Conservation (phyloP, 2,888 invertebrate genomes). For the Chloroclysta siterata region DNA sequence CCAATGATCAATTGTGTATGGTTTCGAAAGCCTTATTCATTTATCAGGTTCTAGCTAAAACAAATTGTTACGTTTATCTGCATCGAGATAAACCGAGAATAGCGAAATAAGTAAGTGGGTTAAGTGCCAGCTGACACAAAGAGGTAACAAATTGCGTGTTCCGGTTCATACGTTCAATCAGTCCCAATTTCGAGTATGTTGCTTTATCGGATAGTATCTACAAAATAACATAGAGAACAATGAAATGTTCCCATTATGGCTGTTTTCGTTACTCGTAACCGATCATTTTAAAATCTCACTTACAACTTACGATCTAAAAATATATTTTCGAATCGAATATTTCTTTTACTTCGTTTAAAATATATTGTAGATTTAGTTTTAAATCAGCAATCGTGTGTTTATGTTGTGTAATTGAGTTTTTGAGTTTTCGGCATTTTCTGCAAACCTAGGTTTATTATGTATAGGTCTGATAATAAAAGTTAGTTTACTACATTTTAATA, state of each 20-base stretch:
- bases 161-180: slow-evolving; percentile 51
- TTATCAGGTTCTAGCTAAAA: not conserved
- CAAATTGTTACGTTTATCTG: not conserved
- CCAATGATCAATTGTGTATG: slow-evolving; percentile 2
- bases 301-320: slow-evolving; percentile 52
- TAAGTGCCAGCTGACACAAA: slow-evolving; percentile 17
- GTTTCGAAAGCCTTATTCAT: slow-evolving; percentile 5
- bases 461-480: too few species aligned
- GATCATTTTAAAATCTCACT: slow-evolving; percentile 55
- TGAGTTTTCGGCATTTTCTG: too few species aligned
- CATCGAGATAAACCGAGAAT: slow-evolving; percentile 1
- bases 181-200: slow-evolving; percentile 69
- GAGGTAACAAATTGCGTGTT: slow-evolving; percentile 28
- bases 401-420: too few species aligned
- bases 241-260: slow-evolving; percentile 62
- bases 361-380: too few species aligned
- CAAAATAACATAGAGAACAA: slow-evolving; percentile 78
- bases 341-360: too few species aligned
- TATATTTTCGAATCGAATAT: not conserved
- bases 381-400: too few species aligned
- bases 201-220: slow-evolving; percentile 77
- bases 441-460: too few species aligned
- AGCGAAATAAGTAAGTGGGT: slow-evolving; percentile 8
- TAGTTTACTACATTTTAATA: too few species aligned
- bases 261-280: slow-evolving; percentile 64